Conservation (phyloP, 2,888 invertebrate species). For the Idaea aversata region DNA sequence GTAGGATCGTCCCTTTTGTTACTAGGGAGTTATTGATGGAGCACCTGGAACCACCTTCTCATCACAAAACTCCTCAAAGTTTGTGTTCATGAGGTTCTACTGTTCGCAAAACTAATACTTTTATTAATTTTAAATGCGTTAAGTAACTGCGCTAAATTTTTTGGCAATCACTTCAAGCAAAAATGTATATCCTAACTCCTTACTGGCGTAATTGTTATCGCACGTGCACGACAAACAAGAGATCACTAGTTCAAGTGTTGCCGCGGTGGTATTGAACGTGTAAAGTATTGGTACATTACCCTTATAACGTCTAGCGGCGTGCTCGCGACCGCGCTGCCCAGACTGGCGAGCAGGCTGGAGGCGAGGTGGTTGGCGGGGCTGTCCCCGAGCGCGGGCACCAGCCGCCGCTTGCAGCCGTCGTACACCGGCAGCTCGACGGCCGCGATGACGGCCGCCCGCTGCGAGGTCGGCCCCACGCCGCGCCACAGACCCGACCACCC, state of each 20-base stretch:
- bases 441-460: conserved; percentile 95
- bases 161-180: neutral
- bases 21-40: too few relatives aligned
- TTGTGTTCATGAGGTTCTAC: neutral
- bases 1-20: too few relatives aligned
- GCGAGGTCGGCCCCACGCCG: conserved; percentile 95
- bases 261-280: too few relatives aligned
- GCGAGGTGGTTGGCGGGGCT: conserved; percentile 91
- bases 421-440: conserved; percentile 97
- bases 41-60: neutral
- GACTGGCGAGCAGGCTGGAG: conserved; percentile 94
- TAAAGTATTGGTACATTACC: conserved; percentile 69
- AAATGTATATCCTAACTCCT: neutral
- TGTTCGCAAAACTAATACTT: conserved; percentile 29
- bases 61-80: too few relatives aligned
- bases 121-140: neutral
- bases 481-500: conserved; percentile 93
- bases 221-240: too few relatives aligned
- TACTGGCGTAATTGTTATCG: too few relatives aligned
- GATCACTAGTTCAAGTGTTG: too few relatives aligned
- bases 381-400: conserved; percentile 87
- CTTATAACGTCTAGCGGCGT: conserved; percentile 96
- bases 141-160: neutral
- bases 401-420: conserved; percentile 91
- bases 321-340: conserved; percentile 95